Percentiles rank a stretch among this genome's conserved stretches.
Evolutionary conservation across 2,797 vertebrate genomes (phyloP).

Genomic region (Myripristis jacobus): DNA sequence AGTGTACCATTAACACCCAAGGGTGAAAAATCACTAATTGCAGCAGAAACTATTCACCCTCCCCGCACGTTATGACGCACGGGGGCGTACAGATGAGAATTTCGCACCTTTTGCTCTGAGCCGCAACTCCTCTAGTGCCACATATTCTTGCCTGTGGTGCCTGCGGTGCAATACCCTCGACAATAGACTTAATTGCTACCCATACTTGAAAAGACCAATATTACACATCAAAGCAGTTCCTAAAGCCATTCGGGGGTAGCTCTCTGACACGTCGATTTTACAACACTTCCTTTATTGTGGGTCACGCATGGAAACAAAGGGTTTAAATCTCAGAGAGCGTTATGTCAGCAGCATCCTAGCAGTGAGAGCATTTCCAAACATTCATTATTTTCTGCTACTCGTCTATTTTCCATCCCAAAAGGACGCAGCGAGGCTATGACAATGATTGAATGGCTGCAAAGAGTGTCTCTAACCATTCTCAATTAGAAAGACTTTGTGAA

Average conservation of each 20-base stretch:
- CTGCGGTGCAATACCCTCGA: conserved; percentile 67
- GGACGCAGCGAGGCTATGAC: conserved; percentile 8
- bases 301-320: conserved; percentile 75
- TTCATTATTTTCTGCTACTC: conserved; percentile 25
- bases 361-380: conserved; percentile 47
- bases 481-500: neutral
- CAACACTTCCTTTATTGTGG: conserved; percentile 78
- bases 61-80: conserved; percentile 67
- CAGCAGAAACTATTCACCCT: conserved; percentile 64
- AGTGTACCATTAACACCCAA: conserved; percentile 67
- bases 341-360: conserved; percentile 45
- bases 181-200: conserved; percentile 77
- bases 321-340: conserved; percentile 54
- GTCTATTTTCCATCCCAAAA: conserved; percentile 26
- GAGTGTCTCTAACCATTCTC: conserved; percentile 6
- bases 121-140: conserved; percentile 64
- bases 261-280: conserved; percentile 80
- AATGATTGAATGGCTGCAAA: conserved; percentile 18
- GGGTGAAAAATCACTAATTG: conserved; percentile 76
- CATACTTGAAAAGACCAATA: conserved; percentile 77
- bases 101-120: conserved; percentile 78
- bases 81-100: conserved; percentile 69
- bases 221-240: conserved; percentile 81
- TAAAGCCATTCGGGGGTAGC: conserved; percentile 69
- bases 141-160: conserved; percentile 55